Percentiles rank a stretch among this genome's conserved stretches.
Conservation (phyloP, 1,140 invertebrate species). For the Lepidurus couesii region DNA sequence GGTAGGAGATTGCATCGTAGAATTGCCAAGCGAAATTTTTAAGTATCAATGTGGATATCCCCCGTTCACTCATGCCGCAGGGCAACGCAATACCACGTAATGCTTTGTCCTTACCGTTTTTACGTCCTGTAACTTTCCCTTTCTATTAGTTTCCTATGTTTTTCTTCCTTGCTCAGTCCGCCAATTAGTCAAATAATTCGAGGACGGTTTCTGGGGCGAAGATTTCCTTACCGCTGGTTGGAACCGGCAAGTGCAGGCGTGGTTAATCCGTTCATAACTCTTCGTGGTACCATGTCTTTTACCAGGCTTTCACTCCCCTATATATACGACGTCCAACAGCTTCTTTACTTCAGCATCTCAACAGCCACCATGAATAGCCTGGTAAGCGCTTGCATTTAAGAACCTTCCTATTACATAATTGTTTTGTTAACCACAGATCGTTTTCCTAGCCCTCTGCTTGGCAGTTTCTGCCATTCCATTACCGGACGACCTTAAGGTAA, state of each 20-base stretch:
- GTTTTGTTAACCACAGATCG: background rate
- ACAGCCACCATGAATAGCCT: background rate
- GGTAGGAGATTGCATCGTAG: background rate
- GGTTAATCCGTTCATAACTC: background rate
- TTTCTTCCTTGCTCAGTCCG: background rate
- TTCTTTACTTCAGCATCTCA: background rate
- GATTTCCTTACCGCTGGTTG: background rate
- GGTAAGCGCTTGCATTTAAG: background rate
- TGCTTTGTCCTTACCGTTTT: background rate
- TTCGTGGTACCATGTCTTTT: background rate
- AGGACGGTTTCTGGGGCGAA: background rate
- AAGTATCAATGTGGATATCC: background rate
- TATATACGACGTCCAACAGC: background rate
- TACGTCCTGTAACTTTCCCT: constrained; percentile 3
- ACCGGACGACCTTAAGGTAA: constrained; percentile 8
- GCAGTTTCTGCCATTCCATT: background rate
- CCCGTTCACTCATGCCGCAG: background rate
- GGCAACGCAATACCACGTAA: background rate
- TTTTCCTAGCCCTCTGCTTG: background rate
- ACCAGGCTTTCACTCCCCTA: background rate
- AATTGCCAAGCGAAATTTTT: background rate
- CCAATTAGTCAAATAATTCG: background rate
- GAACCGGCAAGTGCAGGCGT: background rate
- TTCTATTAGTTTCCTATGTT: background rate
- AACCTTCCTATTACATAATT: background rate